Base-by-base conservation (phyloP, 37 sponge, comb jelly and placozoan genomes). In the Cliona cf. orientalis region DNA sequence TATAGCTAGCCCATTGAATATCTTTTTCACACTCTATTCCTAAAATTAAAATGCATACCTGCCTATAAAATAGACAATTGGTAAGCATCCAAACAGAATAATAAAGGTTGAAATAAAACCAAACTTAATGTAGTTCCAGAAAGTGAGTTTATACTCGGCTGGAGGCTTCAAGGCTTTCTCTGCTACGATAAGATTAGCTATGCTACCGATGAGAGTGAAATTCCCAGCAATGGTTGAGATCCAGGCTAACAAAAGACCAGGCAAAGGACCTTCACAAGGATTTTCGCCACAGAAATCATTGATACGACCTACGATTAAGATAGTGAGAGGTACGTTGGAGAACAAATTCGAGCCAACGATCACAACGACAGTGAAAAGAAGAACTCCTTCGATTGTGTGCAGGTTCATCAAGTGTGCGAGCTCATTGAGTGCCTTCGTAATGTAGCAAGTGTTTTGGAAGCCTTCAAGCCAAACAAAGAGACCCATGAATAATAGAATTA, bases 141-240 rank as follows among this genome's bases (percentile, higher is more conserved):
- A 93, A 22, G 67, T 79, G 55, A 93, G 82, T 17, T 58, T 49
- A 45, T 74, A 93, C 21, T 75, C 71, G 23, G 69, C 77, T 42
- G 53, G 44, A 56, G 58, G 69, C 41, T 65, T 71, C n/a, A n/a
- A 78, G 43, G 89, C 86, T 44, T 93, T 93, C 74, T 93, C 93
- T n/a, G 93, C 93, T 23, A 93, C 93, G 58, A 93, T 88, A 38
- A 93, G 71, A 85, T 93, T 93, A 32, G 93, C 93, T 7, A 93
- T 80, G 49, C 86, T 84, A n/a, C 93, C 93, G 58, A 93, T 80
- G 58, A 93, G 89, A 7, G 93, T 89, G 71, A 93, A 85, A 74
- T 93, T 93, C 2, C 93, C 93, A 31, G 89, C 86, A 23, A 93
- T 66, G 19, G 93, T 93, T 44, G 89, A 72, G 22, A 89, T 81